Percentiles rank a stretch among this genome's conserved stretches.
phyloP scores from a whole-genome alignment of 1,140 invertebrate genomes.

The Eriocheir sinensis region DNA sequence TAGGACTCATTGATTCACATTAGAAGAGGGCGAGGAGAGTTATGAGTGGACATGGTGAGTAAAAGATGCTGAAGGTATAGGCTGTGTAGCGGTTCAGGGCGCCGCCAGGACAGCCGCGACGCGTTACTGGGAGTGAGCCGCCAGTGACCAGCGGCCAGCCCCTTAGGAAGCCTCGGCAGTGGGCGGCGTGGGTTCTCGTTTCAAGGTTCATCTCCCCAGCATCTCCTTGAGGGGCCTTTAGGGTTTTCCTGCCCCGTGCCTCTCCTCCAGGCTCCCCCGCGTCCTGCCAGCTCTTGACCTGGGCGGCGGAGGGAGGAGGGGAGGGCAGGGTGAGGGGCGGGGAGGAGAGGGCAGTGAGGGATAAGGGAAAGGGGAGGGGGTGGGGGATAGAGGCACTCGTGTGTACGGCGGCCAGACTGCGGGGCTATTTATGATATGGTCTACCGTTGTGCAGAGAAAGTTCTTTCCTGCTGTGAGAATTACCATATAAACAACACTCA shows the following conservation, averaged over 20 bases:
- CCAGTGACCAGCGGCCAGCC: background rate
- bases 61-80: too few relatives aligned
- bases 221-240: background rate
- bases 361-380: background rate
- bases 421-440: conserved; percentile 24
- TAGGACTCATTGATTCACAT: too few relatives aligned
- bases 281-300: background rate
- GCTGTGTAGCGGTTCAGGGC: too few relatives aligned
- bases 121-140: background rate
- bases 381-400: background rate
- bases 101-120: too few relatives aligned
- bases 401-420: conserved; percentile 18
- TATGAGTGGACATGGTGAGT: too few relatives aligned
- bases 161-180: background rate
- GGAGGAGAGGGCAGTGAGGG: background rate
- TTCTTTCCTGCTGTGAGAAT: conserved; percentile 15
- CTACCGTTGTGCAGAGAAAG: conserved; percentile 4
- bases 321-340: background rate
- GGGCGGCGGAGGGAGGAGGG: background rate
- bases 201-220: background rate
- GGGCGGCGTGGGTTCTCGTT: background rate
- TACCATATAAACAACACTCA: conserved; percentile 25
- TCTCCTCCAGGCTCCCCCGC: background rate
- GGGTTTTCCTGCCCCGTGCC: background rate
- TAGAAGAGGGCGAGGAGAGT: too few relatives aligned